Evolutionary conservation across 2,888 invertebrate genomes (phyloP).

Genomic region (Trissonchulus sp.): DNA sequence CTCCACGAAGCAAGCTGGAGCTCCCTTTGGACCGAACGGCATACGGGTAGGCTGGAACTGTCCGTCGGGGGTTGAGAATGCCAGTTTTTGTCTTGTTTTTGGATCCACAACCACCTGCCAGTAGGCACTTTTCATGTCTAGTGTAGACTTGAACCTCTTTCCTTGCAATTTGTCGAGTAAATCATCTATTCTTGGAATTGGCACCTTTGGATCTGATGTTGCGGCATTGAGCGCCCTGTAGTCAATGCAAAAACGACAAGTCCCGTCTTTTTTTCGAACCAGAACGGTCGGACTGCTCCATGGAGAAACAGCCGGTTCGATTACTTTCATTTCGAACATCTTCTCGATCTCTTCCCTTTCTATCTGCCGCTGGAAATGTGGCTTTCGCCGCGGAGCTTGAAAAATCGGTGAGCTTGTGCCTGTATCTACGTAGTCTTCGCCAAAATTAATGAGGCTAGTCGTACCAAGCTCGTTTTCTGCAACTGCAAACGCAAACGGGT

Average conservation of each 20-base stretch:
- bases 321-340: not conserved
- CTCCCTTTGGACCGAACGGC: conserved; percentile 32
- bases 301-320: not conserved
- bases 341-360: not conserved
- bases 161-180: not conserved
- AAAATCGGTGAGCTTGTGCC: not conserved
- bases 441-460: too few species aligned
- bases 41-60: conserved; percentile 37
- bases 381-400: not conserved
- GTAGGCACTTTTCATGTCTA: too few species aligned
- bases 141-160: not conserved
- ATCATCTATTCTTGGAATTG: conserved; percentile 17
- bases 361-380: not conserved
- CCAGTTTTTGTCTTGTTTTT: conserved; percentile 33
- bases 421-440: too few species aligned
- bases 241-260: conserved; percentile 4
- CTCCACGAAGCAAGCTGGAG: conserved; percentile 36
- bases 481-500: too few species aligned
- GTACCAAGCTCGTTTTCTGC: too few species aligned
- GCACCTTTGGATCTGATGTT: conserved; percentile 8
- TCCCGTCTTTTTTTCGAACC: conserved; percentile 1
- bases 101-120: conserved; percentile 28
- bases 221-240: conserved; percentile 8
- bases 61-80: conserved; percentile 34
- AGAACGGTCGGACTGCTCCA: conserved; percentile 13